Evolutionary conservation across 2,797 vertebrate genomes (phyloP).

Genomic region (Catamblyrhynchus diadema): DNA sequence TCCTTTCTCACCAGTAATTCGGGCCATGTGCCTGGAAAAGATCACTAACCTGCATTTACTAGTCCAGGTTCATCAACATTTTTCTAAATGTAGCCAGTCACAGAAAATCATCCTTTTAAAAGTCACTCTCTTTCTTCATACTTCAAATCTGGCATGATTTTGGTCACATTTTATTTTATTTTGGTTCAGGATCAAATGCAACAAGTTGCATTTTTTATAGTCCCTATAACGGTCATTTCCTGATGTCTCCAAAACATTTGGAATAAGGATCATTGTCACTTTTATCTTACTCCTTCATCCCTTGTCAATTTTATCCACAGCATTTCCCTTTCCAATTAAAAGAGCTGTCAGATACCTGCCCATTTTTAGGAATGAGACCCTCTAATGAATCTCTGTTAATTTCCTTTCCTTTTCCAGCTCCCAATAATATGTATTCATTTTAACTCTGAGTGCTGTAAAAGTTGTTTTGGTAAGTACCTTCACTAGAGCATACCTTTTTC

Average conservation of each 20-base stretch:
- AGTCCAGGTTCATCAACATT: slow-evolving; percentile 33
- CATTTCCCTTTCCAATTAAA: slow-evolving; percentile 41
- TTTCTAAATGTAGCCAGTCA: slow-evolving; percentile 29
- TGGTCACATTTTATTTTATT: not conserved
- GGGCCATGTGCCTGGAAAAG: slow-evolving; percentile 6
- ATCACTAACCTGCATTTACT: slow-evolving; percentile 7
- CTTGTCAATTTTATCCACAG: slow-evolving; percentile 31
- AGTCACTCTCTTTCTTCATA: slow-evolving; percentile 6
- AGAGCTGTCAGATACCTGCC: slow-evolving; percentile 70
- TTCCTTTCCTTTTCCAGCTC: slow-evolving; percentile 84
- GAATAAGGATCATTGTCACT: slow-evolving; percentile 32
- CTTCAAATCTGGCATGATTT: slow-evolving; percentile 18
- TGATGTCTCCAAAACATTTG: not conserved
- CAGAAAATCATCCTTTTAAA: slow-evolving; percentile 27
- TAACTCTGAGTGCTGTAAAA: slow-evolving; percentile 82
- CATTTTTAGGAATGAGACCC: slow-evolving; percentile 60
- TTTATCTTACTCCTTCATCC: slow-evolving; percentile 14
- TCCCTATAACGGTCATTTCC: not conserved
- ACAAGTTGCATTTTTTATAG: slow-evolving; percentile 15
- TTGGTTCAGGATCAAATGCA: slow-evolving; percentile 8
- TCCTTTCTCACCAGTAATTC: not conserved
- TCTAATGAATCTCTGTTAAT: slow-evolving; percentile 79
- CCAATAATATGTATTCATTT: slow-evolving; percentile 85
- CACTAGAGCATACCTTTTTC: slow-evolving; percentile 75
- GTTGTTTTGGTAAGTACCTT: slow-evolving; percentile 80